Conservation (phyloP, 2,113 vertebrate genomes). For the Tachycineta bicolor region DNA sequence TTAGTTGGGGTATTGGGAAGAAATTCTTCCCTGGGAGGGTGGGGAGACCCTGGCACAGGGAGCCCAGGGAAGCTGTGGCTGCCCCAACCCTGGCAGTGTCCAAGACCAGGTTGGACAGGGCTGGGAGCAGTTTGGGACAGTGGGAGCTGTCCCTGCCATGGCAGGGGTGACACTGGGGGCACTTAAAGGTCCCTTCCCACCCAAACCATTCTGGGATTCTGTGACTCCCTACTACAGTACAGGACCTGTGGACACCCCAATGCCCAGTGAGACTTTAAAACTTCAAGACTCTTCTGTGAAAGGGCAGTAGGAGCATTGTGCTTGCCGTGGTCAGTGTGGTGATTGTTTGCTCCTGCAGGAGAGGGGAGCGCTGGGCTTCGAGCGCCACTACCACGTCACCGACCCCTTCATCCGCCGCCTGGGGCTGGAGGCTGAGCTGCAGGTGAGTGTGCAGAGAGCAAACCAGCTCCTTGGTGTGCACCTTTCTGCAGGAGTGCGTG, state of each 20-base stretch:
- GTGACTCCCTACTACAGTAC: not conserved
- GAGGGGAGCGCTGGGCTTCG: slow-evolving; percentile 86
- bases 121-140: not conserved
- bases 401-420: slow-evolving; percentile 95
- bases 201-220: not conserved
- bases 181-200: not conserved
- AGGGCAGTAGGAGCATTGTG: not conserved
- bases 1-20: not conserved
- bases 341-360: slow-evolving; percentile 77
- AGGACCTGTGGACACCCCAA: not conserved
- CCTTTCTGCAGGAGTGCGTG: rapidly evolving
- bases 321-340: not conserved
- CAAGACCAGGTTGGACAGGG: rapidly evolving
- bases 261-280: not conserved
- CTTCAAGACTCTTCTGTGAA: not conserved
- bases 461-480: not conserved
- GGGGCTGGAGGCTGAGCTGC: slow-evolving; percentile 93
- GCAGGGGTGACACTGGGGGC: not conserved
- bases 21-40: too few species aligned
- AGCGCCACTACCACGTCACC: slow-evolving; percentile 91
- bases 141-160: not conserved
- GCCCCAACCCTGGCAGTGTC: not conserved
- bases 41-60: not conserved
- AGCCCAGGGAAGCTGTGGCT: not conserved
- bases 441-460: slow-evolving; percentile 76